Evolutionary conservation across 2,888 invertebrate species (phyloP), one percentile per base, ranked within the genome.

Genomic region (Ischnura elegans): DNA sequence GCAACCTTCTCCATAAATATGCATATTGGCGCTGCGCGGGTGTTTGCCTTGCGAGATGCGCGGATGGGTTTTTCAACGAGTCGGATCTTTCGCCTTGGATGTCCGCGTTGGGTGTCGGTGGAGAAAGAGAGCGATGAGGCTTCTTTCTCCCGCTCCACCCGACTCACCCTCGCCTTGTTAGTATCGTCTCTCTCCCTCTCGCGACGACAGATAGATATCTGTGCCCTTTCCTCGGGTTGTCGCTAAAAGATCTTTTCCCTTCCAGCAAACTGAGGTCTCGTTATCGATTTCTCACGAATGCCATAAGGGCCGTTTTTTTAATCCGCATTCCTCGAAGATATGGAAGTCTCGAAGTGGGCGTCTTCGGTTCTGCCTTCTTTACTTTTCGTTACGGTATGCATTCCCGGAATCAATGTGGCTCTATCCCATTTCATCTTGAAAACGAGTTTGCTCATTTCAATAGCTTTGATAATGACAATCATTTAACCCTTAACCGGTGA

Each of bases 1-100:
- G 76, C 36, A 36, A 76, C 16, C 76, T n/a, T 29, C 76, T 76
- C 76, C 76, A 76, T 76, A 76, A 76, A 36, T 76, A 76, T 76
- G 76, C 76, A 76, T 76, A 76, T 76, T 76, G 36, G 76, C 36
- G 29, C 13, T 13, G n/a, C n/a, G 61, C 61, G 61, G 36, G 76
- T 6, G 66, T 76, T 76, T 76, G 36, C 10, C 29, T 76, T 36
- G 29, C 76, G 76, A n/a, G 10, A 76, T 29, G 76, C 25, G n/a
- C n/a, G n/a, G n/a, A n/a, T n/a, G n/a, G 3, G 76, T 16, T 76
- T 29, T 36, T 76, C 29, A 76, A 36, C 76, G 29, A 16, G 36
- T 76, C 29, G 76, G 76, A 29, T 76, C 76, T 29, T 76, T 76
- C 29, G 76, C 76, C 76, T 36, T n/a, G n/a, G 29, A 76, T 76